Base-by-base conservation (phyloP, 64 coral and sea anemone genomes). In the Pocillopora verrucosa region DNA sequence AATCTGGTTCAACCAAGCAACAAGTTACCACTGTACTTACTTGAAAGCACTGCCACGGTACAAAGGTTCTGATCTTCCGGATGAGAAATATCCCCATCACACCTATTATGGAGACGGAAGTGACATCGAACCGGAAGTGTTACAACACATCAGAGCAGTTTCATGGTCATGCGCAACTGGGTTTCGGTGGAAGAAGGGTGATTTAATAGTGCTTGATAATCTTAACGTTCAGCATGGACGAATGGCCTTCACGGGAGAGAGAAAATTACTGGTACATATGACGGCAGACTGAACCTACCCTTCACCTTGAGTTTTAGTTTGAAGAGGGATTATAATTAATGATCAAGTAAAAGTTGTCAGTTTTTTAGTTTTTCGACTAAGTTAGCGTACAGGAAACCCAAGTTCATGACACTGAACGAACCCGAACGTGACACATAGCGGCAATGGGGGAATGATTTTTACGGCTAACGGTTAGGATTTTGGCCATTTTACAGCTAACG, bases 161-260 rank as follows among this genome's bases (percentile, higher is more conserved):
- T 30, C 51, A 56, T 90, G 89, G 89, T 11, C 74, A 80, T 90
- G 89, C 56, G 70, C 89, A 19, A 58, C 83, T 2, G 89, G 89
- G 16, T 90, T 90, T 74, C 89, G 83, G 68, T 90, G 89, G 89
- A 90, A 58, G 38, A 90, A 7, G 26, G 89, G 89, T 14, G 89
- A 90, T 37, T 51, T 90, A 45, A 3, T 72, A 11, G 89, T 83
- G 14, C 11, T 90, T 10, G 67, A 90, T 61, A 90, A 90, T 58
- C 79, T 90, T 14, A 65, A 45, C 20, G 79, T 90, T 22, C 64
- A 73, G 37, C 89, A 90, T 36, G 24, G 41, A 20, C 45, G 78
- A 73, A 74, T 90, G 19, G 72, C 78, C 5, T 90, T 83, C 41
- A 90, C 64, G 3, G 89, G 89, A 22, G 72, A 90, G 59, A 51